Conservation (phyloP, 2,113 vertebrate species). For the Cebus imitator region DNA sequence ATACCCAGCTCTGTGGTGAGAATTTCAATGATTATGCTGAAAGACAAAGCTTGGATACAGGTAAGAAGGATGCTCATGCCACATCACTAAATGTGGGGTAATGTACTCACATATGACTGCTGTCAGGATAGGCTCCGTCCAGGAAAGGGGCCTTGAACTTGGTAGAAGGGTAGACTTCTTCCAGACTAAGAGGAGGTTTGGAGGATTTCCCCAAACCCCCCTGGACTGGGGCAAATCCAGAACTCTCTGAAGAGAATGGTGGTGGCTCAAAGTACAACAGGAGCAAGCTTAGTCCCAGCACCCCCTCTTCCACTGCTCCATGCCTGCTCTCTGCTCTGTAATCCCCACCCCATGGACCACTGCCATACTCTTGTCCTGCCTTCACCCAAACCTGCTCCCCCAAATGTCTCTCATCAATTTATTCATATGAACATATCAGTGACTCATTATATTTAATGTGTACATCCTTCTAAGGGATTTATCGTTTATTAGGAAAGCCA, state of each 20-base stretch:
- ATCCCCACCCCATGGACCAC: too few relatives aligned
- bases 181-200: neutral
- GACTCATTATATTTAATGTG: neutral
- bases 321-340: neutral
- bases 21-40: neutral
- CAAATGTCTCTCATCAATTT: neutral
- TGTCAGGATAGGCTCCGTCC: neutral
- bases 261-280: neutral
- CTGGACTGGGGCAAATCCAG: neutral
- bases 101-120: fast-evolving
- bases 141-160: neutral
- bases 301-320: too few relatives aligned
- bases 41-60: neutral
- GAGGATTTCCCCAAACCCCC: neutral
- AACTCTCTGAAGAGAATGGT: neutral
- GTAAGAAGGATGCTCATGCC: neutral
- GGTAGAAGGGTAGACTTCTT: neutral
- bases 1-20: neutral
- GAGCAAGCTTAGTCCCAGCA: neutral
- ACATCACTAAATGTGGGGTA: fast-evolving
- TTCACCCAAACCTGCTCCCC: neutral
- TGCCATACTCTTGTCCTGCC: neutral
- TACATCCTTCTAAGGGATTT: neutral
- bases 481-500: neutral
- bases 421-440: neutral